Evolutionary conservation across 2,888 invertebrate species (phyloP).

Genomic region (Cheilosia impressa): DNA sequence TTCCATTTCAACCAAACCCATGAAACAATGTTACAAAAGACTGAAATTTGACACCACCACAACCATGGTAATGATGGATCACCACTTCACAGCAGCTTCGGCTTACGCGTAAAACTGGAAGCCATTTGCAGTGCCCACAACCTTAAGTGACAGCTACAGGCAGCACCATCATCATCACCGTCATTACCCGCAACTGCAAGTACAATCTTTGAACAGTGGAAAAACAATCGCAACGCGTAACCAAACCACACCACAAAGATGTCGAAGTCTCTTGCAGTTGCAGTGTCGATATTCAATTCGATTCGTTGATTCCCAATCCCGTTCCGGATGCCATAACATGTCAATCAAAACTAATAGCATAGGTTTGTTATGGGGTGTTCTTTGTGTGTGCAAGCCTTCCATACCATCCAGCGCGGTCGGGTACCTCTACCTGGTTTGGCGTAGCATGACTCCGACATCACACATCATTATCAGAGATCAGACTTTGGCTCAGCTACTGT

Average conservation of each 20-base stretch:
- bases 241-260: slow-evolving; percentile 54
- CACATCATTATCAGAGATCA: slow-evolving; percentile 74
- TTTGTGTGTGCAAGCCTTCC: slow-evolving; percentile 57
- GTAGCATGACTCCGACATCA: slow-evolving; percentile 71
- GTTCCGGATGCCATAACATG: slow-evolving; percentile 82
- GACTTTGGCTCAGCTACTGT: slow-evolving; percentile 63
- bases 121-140: slow-evolving; percentile 65
- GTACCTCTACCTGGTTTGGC: slow-evolving; percentile 51
- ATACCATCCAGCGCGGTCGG: slow-evolving; percentile 17
- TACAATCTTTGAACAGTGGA: slow-evolving; percentile 34
- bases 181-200: slow-evolving; percentile 30
- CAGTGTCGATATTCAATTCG: slow-evolving; percentile 63
- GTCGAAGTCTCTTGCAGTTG: slow-evolving; percentile 41
- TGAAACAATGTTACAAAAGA: too few relatives aligned
- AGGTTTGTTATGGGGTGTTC: slow-evolving; percentile 62
- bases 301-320: slow-evolving; percentile 57
- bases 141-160: slow-evolving; percentile 58
- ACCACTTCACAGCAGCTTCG: slow-evolving; percentile 49
- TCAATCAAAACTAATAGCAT: slow-evolving; percentile 79
- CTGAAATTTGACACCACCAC: slow-evolving; percentile 23
- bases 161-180: slow-evolving; percentile 47
- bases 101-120: slow-evolving; percentile 70
- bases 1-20: too few relatives aligned
- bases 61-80: slow-evolving; percentile 37
- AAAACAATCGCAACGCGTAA: slow-evolving; percentile 9